These are phyloP conservation scores for Pipistrellus nathusii DNA, from an alignment of 2,797 vertebrate genomes.

Conservation along the genomic window DNA sequence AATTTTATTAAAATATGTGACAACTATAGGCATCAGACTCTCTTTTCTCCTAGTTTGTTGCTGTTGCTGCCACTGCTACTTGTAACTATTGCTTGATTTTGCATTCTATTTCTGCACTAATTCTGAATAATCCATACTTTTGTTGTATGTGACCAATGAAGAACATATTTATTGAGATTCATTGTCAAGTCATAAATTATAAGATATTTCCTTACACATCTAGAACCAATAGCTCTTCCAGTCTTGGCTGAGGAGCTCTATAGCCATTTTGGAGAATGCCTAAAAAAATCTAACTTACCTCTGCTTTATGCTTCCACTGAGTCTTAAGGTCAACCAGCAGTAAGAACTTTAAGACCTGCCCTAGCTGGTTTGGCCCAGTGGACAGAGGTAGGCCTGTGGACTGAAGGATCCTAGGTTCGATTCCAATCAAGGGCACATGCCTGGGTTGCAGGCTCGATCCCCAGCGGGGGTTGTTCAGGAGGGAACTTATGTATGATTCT, in stretches of 20 bases:
- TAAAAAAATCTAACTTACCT: not conserved
- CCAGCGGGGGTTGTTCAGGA: too few species aligned
- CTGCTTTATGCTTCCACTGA: not conserved
- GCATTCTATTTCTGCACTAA: not conserved
- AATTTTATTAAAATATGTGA: not conserved
- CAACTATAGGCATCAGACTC: not conserved
- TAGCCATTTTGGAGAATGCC: not conserved
- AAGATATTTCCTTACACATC: not conserved
- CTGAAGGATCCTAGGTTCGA: too few species aligned
- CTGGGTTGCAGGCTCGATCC: too few species aligned
- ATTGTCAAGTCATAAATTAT: not conserved
- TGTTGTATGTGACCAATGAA: not conserved
- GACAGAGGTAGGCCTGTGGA: too few species aligned
- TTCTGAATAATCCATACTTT: not conserved
- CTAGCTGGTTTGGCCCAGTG: too few species aligned
- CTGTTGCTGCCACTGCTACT: not conserved
- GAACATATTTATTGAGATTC: not conserved
- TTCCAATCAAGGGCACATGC: too few species aligned
- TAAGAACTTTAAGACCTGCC: not conserved
- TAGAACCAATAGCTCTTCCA: not conserved
- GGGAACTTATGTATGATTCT: too few species aligned
- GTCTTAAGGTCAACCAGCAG: not conserved
- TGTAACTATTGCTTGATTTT: conserved; percentile 5
- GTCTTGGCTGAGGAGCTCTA: not conserved
- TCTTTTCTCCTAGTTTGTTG: not conserved